These are phyloP conservation scores for Perizoma flavofasciatum DNA, from an alignment of 2,888 invertebrate species.

Conservation along the genomic window DNA sequence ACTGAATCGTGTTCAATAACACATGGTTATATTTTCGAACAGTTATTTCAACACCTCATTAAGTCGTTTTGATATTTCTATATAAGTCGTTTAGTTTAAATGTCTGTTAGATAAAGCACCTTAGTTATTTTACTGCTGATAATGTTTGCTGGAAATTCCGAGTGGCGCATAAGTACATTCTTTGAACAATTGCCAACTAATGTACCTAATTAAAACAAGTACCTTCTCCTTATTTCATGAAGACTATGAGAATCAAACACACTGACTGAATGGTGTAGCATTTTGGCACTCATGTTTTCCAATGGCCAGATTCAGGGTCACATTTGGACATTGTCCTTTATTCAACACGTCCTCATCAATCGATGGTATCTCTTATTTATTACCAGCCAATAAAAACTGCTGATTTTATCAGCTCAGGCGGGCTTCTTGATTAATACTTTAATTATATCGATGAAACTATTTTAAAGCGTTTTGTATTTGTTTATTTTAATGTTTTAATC, in stretches of 20 bases:
- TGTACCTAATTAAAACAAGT: conserved; percentile 12
- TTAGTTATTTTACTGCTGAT: conserved; percentile 28
- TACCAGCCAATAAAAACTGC: conserved; percentile 17
- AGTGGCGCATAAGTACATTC: conserved; percentile 20
- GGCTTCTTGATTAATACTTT: conserved; percentile 25
- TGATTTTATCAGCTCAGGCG: conserved; percentile 21
- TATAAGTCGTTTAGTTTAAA: conserved; percentile 40
- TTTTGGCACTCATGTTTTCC: conserved; percentile 1
- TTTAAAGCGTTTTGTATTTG: conserved; percentile 7
- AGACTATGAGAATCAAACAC: too few species aligned
- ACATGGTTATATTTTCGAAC: not conserved
- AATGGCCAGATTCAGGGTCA: conserved; percentile 10
- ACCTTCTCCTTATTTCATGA: not conserved
- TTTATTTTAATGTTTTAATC: conserved; percentile 10
- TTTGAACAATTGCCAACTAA: conserved; percentile 18
- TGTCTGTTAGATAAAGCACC: conserved; percentile 36
- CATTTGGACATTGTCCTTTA: conserved; percentile 23
- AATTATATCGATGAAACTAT: conserved; percentile 19
- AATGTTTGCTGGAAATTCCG: conserved; percentile 11
- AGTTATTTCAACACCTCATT: conserved; percentile 6
- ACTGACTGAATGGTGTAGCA: too few species aligned
- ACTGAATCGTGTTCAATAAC: not conserved
- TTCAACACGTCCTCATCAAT: conserved; percentile 17
- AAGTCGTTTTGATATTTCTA: conserved; percentile 10
- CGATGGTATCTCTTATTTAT: conserved; percentile 21